Evolutionary conservation across 1,140 invertebrate genomes (phyloP), one percentile per base, ranked within the genome.

Genomic region (Epicauta chinensis): DNA sequence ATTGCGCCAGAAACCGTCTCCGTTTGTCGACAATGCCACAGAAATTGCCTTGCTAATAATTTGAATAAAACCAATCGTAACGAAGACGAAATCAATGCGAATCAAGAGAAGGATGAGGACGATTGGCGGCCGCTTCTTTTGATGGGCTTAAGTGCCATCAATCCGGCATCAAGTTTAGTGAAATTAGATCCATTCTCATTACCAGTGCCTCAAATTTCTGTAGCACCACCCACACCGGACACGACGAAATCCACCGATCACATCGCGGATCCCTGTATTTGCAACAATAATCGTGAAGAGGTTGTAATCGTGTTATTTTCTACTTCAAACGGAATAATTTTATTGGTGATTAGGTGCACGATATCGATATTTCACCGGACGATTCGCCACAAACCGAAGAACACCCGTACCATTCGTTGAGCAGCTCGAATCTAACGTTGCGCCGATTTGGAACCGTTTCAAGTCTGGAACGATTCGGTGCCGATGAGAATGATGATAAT

Each of bases 151-250:
- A 77, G 77, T n/a, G 79, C 79, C 37, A 77, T 80, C 7, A 81
- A 80, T 57, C 79, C 77, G 59, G 80, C 75, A 55, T 80, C 77
- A 55, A 79, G 75, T 70, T 71, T 80, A 55, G 79, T 80, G 71
- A 78, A 77, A 69, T 75, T 80, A 68, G 79, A 79, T 62, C 75
- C 76, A 3, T 71, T 69, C 50, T 48, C 60, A 2, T 70, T 72
- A 50, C 74, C 71, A 40, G 70, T 80, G 37, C 83, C 83, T 13
- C 81, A 82, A 66, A 88, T 88, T 62, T 77, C 85, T 11, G 81
- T 89, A 16, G 75, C 86, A 14, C 86, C 86, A 39, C 83, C 86
- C 10, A 88, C 85, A 2, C 85, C 86, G 1, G 83, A 87, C 51
- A 59, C 58, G 32, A 56, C 46, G 2, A 60, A 51, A 12, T 59